These are phyloP conservation scores for Brachionus rubens DNA, from an alignment of 1,140 invertebrate genomes.

Conservation along the genomic window DNA sequence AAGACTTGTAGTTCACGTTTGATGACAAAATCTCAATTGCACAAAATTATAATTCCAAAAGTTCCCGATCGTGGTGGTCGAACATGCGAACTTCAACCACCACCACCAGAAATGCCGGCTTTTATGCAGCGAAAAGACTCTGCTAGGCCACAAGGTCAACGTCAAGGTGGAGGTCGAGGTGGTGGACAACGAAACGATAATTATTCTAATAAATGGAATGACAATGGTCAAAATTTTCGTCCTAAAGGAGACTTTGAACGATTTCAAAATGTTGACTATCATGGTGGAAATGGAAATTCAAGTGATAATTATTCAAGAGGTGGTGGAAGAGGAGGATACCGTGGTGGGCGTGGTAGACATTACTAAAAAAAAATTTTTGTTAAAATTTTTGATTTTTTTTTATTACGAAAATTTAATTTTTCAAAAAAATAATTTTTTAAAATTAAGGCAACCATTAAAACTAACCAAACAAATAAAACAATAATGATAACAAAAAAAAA, in stretches of 20 bases:
- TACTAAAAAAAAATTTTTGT: neutral
- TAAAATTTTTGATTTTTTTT: neutral
- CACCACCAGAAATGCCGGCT: conserved; percentile 86
- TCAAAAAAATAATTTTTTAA: no score
- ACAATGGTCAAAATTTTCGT: neutral
- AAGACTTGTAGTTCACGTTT: conserved; percentile 41
- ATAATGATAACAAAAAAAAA: no score
- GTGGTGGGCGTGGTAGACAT: neutral
- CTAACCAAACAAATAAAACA: no score
- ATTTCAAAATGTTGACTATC: conserved; percentile 4
- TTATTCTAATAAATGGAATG: conserved; percentile 9
- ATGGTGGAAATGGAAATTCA: neutral
- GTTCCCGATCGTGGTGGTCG: conserved; percentile 77
- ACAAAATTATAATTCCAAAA: conserved; percentile 43
- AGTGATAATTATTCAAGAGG: neutral
- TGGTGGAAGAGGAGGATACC: neutral
- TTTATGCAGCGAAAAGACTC: conserved; percentile 49
- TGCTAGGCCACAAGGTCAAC: conserved; percentile 2
- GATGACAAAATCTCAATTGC: conserved; percentile 23
- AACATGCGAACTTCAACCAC: conserved; percentile 79
- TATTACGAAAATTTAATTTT: neutral
- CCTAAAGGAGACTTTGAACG: conserved; percentile 6
- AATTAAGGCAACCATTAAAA: no score
- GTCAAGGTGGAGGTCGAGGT: neutral
- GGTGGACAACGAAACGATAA: neutral